Evolutionary conservation across 2,888 invertebrate species (phyloP).

Genomic region (Catocala nupta): DNA sequence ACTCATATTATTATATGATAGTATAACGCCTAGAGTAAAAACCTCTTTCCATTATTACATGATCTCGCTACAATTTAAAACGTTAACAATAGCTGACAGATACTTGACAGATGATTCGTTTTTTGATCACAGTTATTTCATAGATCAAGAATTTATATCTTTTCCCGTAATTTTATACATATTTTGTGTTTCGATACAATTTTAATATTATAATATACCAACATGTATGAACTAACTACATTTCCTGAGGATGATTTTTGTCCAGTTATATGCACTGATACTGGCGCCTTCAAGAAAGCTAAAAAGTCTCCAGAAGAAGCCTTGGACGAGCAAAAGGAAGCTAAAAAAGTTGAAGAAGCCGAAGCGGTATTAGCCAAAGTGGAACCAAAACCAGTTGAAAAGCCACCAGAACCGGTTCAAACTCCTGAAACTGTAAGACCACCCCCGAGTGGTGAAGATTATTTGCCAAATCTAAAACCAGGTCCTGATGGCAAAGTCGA

Average conservation of each 20-base stretch:
- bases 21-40: too few species aligned
- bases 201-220: not conserved
- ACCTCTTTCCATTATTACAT: too few species aligned
- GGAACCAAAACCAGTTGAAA: not conserved
- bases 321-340: slow-evolving; percentile 53
- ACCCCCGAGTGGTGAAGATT: slow-evolving; percentile 55
- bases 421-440: slow-evolving; percentile 35
- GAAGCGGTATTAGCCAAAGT: not conserved
- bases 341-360: slow-evolving; percentile 35
- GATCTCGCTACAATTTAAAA: too few species aligned
- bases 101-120: too few species aligned
- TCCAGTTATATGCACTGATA: slow-evolving; percentile 71
- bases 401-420: slow-evolving; percentile 23
- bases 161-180: too few species aligned
- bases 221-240: slow-evolving; percentile 49
- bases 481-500: slow-evolving; percentile 92
- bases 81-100: too few species aligned
- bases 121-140: too few species aligned
- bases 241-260: slow-evolving; percentile 73
- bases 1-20: too few species aligned
- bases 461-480: slow-evolving; percentile 80
- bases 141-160: too few species aligned
- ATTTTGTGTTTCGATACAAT: not conserved
- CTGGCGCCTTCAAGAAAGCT: slow-evolving; percentile 76
- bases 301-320: slow-evolving; percentile 58